These are phyloP conservation scores for Neosilurus hyrtlii DNA, from an alignment of 2,797 vertebrate genomes.

Conservation along the genomic window DNA sequence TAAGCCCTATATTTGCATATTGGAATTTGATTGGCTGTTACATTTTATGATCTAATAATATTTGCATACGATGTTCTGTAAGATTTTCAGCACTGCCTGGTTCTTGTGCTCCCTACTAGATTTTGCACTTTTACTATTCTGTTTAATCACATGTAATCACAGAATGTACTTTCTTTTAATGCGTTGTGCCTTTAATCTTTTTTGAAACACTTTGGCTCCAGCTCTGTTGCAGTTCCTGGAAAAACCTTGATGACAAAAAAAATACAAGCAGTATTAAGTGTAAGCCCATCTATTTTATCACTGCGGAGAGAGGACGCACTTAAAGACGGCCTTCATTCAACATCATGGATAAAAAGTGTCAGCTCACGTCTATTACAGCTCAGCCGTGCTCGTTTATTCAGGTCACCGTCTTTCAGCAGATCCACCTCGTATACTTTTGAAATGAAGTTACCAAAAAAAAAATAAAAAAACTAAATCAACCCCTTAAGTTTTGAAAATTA, in stretches of 20 bases:
- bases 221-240: neutral
- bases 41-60: slow-evolving; percentile 5
- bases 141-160: neutral
- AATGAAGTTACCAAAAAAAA: neutral
- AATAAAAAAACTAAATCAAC: neutral
- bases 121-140: neutral
- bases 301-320: neutral
- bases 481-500: neutral
- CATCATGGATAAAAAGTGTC: slow-evolving; percentile 2
- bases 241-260: neutral
- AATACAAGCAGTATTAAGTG: neutral
- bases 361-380: neutral
- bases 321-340: neutral
- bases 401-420: neutral
- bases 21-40: neutral
- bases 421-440: neutral
- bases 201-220: neutral
- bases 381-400: neutral
- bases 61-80: neutral
- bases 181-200: neutral
- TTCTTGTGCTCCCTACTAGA: too few species aligned
- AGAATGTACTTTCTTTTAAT: neutral
- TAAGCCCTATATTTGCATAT: neutral
- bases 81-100: neutral
- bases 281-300: slow-evolving; percentile 2